Evolutionary conservation across 2,113 vertebrate species (phyloP).

Genomic region (Ploceus nigricollis): DNA sequence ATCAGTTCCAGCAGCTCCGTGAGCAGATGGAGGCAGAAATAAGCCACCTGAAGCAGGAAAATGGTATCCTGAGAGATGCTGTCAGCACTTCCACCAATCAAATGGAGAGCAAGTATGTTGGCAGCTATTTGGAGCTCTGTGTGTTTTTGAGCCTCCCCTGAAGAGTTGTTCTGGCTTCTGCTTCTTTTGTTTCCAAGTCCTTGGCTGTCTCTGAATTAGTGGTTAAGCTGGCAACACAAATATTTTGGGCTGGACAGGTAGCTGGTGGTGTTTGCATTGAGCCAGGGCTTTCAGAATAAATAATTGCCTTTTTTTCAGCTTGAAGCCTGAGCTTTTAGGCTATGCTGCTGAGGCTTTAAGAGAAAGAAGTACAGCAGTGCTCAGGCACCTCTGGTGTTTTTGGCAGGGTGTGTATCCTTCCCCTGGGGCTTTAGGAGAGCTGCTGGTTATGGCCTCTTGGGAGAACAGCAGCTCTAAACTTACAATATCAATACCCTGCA

Average conservation of each 20-base stretch:
- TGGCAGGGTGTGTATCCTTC: background rate
- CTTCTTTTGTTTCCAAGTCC: background rate
- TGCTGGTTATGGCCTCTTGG: background rate
- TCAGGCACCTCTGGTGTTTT: background rate
- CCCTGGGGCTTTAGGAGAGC: background rate
- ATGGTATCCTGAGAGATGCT: constrained; percentile 93
- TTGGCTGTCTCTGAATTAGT: background rate
- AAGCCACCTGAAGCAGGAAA: constrained; percentile 93
- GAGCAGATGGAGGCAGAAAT: constrained; percentile 95
- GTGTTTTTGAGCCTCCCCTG: background rate
- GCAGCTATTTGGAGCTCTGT: background rate
- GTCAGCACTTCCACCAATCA: constrained; percentile 96
- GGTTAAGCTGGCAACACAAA: background rate
- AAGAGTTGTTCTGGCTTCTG: background rate
- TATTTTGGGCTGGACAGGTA: background rate
- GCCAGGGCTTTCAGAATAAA: background rate
- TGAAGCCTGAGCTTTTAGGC: background rate
- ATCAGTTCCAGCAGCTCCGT: constrained; percentile 89
- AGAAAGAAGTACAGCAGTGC: background rate
- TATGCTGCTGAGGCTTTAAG: background rate
- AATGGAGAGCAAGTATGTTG: constrained; percentile 96
- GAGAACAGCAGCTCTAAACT: background rate
- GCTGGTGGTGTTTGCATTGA: background rate
- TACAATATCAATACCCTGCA: background rate
- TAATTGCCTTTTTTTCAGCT: background rate